Percentiles rank a stretch among this genome's conserved stretches.
Evolutionary conservation across 1,140 invertebrate species (phyloP).

Genomic region (Hycleus phaleratus): DNA sequence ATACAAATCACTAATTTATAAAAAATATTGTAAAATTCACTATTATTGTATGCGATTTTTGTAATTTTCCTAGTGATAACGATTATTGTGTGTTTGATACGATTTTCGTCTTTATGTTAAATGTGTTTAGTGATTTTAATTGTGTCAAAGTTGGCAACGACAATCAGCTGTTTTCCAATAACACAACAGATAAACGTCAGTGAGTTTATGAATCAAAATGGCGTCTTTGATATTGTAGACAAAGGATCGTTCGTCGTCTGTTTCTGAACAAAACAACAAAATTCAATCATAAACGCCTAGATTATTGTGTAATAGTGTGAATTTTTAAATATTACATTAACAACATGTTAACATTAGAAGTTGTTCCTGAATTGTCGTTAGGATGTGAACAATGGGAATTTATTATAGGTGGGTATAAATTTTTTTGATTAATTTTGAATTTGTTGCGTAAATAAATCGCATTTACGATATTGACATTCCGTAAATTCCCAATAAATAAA

Average conservation of each 20-base stretch:
- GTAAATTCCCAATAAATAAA: too few relatives aligned
- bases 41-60: too few relatives aligned
- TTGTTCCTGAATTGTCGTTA: constrained; percentile 89
- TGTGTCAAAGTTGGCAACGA: not conserved
- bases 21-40: not conserved
- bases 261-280: too few relatives aligned
- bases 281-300: not conserved
- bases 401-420: constrained; percentile 72
- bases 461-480: not conserved
- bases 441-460: constrained; percentile 4
- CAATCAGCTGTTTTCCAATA: constrained; percentile 9
- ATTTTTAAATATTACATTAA: constrained; percentile 2
- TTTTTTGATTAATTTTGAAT: constrained; percentile 11
- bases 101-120: constrained; percentile 1
- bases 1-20: constrained; percentile 29
- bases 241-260: constrained; percentile 6
- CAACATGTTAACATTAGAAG: constrained; percentile 90
- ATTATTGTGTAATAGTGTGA: constrained; percentile 7
- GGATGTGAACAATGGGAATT: constrained; percentile 97
- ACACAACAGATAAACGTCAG: not conserved
- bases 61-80: too few relatives aligned
- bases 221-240: constrained; percentile 10
- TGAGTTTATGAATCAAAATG: constrained; percentile 8
- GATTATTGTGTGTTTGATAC: not conserved
- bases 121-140: constrained; percentile 6